A percentile compares a stretch with the other conserved stretches of the same genome.
Evolutionary conservation across 1,140 invertebrate species (phyloP).

Genomic region (Physella acuta): DNA sequence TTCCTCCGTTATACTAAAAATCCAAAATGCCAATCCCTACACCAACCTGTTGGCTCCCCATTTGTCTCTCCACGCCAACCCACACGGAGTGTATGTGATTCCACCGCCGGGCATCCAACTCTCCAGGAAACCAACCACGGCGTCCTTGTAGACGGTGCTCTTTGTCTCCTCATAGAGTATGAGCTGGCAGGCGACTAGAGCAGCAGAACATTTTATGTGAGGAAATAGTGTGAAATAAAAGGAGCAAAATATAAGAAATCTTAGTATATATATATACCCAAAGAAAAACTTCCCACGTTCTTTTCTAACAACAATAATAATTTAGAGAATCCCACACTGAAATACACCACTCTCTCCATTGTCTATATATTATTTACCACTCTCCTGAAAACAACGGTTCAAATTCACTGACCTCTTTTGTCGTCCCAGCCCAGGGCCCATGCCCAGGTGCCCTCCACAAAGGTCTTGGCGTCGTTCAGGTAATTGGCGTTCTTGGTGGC

Average conservation of each 20-base stretch:
- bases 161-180: constrained; percentile 36
- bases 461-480: constrained; percentile 61
- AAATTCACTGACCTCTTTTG: too few relatives aligned
- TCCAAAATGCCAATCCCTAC: constrained; percentile 20
- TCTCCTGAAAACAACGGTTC: too few relatives aligned
- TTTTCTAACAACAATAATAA: too few relatives aligned
- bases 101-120: constrained; percentile 41
- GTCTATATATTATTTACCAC: too few relatives aligned
- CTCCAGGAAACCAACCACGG: constrained; percentile 34
- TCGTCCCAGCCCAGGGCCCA: constrained; percentile 40
- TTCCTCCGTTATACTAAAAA: not conserved
- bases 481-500: constrained; percentile 65
- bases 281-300: too few relatives aligned
- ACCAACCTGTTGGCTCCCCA: constrained; percentile 51
- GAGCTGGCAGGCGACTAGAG: too few relatives aligned
- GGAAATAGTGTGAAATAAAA: too few relatives aligned
- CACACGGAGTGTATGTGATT: constrained; percentile 44
- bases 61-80: constrained; percentile 44
- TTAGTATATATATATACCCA: too few relatives aligned
- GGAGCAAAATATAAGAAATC: too few relatives aligned
- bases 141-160: constrained; percentile 34
- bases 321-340: too few relatives aligned
- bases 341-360: too few relatives aligned
- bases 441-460: constrained; percentile 19
- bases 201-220: too few relatives aligned